A percentile compares a stretch with the other conserved stretches of the same genome.
Evolutionary conservation across 2,888 invertebrate species (phyloP).

Genomic region (Hoplodrina ambigua): DNA sequence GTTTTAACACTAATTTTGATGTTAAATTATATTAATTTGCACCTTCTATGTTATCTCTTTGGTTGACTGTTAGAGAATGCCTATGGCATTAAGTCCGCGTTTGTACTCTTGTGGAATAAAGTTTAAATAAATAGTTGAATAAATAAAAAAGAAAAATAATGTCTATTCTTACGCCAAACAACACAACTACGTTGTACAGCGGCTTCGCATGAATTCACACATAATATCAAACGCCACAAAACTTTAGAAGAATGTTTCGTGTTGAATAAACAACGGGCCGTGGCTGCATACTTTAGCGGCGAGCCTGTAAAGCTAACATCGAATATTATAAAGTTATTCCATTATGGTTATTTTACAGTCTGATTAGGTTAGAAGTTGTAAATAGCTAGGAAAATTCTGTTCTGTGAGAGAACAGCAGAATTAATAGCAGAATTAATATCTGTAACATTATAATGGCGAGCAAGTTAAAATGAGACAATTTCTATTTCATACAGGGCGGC

Average conservation of each 20-base stretch:
- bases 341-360: conserved; percentile 27
- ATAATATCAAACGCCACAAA: conserved; percentile 6
- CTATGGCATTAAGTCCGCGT: too few relatives aligned
- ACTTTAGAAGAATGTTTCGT: conserved; percentile 24
- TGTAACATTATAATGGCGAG: too few relatives aligned
- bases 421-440: too few relatives aligned
- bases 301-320: conserved; percentile 1
- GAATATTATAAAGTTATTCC: conserved; percentile 29
- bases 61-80: too few relatives aligned
- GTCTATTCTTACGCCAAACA: neutral
- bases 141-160: neutral
- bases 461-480: too few relatives aligned
- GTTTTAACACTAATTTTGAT: too few relatives aligned
- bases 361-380: neutral
- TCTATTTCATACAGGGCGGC: too few relatives aligned
- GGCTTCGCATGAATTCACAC: conserved; percentile 10
- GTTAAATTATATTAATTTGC: too few relatives aligned
- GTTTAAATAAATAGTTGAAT: too few relatives aligned
- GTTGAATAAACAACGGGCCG: conserved; percentile 5
- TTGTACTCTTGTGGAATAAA: too few relatives aligned
- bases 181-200: neutral
- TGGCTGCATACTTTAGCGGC: conserved; percentile 11
- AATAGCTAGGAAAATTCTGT: neutral
- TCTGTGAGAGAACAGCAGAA: neutral
- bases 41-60: too few relatives aligned